Percentiles rank a stretch among this genome's conserved stretches.
Conservation (phyloP, 2,113 vertebrate genomes). For the Cololabis saira region DNA sequence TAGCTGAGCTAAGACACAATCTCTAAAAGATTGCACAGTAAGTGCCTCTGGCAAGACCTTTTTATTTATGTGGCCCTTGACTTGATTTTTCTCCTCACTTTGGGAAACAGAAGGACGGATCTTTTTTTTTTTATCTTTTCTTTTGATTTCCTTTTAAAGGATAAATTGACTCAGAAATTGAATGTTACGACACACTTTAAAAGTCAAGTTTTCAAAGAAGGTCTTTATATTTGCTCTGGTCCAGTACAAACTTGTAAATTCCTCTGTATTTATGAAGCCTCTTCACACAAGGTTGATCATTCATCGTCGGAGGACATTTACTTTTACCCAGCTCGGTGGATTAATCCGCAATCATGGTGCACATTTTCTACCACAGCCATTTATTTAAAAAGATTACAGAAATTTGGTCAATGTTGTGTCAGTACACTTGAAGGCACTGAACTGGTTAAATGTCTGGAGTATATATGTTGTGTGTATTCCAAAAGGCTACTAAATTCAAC, state of each 20-base stretch:
- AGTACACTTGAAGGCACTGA: too few relatives aligned
- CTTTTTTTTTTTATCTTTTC: constrained; percentile 16
- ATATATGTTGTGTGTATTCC: too few relatives aligned
- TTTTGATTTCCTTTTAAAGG: constrained; percentile 43
- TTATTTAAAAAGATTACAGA: too few relatives aligned
- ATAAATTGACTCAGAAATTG: constrained; percentile 16
- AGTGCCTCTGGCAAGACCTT: constrained; percentile 71
- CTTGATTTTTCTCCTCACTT: constrained; percentile 40
- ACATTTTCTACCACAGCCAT: too few relatives aligned
- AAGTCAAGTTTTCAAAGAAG: not conserved
- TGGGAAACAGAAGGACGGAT: not conserved
- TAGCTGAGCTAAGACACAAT: constrained; percentile 66
- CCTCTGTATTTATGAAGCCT: not conserved
- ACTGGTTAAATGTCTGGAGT: too few relatives aligned
- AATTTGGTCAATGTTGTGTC: too few relatives aligned
- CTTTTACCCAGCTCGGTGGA: too few relatives aligned
- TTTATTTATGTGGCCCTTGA: constrained; percentile 72
- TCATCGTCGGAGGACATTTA: too few relatives aligned
- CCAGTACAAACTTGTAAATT: not conserved
- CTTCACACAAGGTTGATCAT: too few relatives aligned
- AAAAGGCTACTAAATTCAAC: too few relatives aligned
- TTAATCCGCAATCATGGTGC: too few relatives aligned
- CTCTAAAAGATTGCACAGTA: constrained; percentile 68
- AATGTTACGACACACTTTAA: constrained; percentile 27
- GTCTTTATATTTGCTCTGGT: constrained; percentile 1